Base-by-base conservation (phyloP, 2,113 vertebrate genomes). In the Lycocorax pyrrhopterus region DNA sequence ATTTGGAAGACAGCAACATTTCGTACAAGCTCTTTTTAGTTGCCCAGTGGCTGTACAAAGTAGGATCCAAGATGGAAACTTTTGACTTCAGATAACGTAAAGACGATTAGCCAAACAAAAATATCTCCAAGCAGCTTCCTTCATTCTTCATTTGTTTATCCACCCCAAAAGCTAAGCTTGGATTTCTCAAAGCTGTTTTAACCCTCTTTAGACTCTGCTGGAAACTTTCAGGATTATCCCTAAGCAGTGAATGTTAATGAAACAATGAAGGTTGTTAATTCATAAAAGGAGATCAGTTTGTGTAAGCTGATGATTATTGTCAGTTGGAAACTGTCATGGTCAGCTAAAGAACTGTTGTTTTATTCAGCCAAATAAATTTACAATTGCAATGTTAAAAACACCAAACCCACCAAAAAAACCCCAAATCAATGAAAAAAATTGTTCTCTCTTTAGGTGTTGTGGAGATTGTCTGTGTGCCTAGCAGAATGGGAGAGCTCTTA, bases 141-240 rank as follows among this genome's bases (percentile, higher is more conserved):
- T 94, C 66, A 32, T 81, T 85, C 87, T 91, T 93, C 32, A 59
- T 76, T 91, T 93, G 44, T 82, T 91, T 88, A 94, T 90, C 79
- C 27, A 59, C 30, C 63, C 53, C 72, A 74, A 76, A 80, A 71
- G 37, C 75, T 92, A 71, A 95, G 63, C 85, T 55, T 92, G 85
- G 86, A 90, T 93, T 94, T 93, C 51, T 88, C 23, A 92, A 92
- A 92, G 88, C 75, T 53, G 30, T 92, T 94, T 84, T 92, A 96
- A 79, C 67, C 51, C 10, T 90, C 79, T 90, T 90, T 88, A 76
- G 33, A 52, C 35, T 69, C 59, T 52, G 47, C 72, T 95, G 89
- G 73, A 84, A 89, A 81, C 52, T 81, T 91, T 66, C 33, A 87
- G 64, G 55, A 35, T 92, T 87, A 84, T 81, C 43, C 8, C 8